Evolutionary conservation across 2,888 invertebrate species (phyloP), one percentile per base, ranked within the genome.

Genomic region (Halictus quadricinctus): DNA sequence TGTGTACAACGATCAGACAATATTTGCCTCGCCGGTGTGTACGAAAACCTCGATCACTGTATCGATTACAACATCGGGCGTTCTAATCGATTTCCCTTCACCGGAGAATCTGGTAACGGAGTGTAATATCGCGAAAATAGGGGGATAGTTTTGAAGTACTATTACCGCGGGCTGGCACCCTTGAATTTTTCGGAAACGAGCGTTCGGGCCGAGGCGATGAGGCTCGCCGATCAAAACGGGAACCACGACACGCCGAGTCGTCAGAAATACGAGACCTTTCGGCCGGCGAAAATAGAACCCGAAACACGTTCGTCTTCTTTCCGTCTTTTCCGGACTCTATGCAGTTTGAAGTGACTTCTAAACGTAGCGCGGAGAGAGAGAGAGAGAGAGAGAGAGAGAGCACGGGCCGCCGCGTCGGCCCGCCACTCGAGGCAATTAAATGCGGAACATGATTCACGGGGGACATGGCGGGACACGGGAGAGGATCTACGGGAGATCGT

Each of bases 381-480:
- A 29, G 29, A 29, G 29, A 29, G 29, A 29, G 29, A 29, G 29
- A 29, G 29, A 29, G 29, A 29, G 29, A 29, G 29, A 29, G 29
- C 1, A 29, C 29, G 29, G 29, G 29, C 29, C 29, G 29, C 1
- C 29, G 29, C 50, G 18, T 36, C 86, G 36, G 58, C 50, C 58
- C 50, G n/a, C 69, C 81, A 66, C 79, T 83, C 80, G 79, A 73
- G 79, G 78, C 85, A 87, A 87, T 87, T 87, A 87, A 87, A 87
- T 87, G 85, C 87, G 87, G 87, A 87, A 85, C 87, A 75, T 87
- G 87, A 87, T 87, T 87, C 87, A 87, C 82, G 80, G 80, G 80
- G 80, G 79, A 60, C 87, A 87, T 80, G 80, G 80, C 78, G 80
- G 80, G 79, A 60, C 87, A 87, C 82, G 80, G 78, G 29, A 29